A percentile compares a stretch with the other conserved stretches of the same genome.
Evolutionary conservation across 2,888 invertebrate species (phyloP).

Genomic region (Eupithecia vulgata): DNA sequence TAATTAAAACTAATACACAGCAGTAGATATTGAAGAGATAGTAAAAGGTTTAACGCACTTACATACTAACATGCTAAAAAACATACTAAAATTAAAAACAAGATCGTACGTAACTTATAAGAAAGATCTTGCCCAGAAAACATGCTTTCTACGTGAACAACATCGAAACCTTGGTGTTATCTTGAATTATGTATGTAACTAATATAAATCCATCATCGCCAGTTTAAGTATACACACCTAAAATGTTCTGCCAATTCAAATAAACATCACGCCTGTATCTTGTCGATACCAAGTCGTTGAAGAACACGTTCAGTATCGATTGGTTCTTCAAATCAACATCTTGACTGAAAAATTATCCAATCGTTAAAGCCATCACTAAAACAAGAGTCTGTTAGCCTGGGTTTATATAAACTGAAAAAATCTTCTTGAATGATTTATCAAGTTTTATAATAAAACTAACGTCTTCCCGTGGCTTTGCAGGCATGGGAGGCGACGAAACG

Average conservation of each 20-base stretch:
- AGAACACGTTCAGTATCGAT: slow-evolving; percentile 86
- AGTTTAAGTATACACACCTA: slow-evolving; percentile 77
- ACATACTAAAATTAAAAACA: too few relatives aligned
- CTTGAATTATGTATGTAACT: slow-evolving; percentile 28
- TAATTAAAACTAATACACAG: too few relatives aligned
- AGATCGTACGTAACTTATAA: too few relatives aligned
- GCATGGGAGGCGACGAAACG: too few relatives aligned
- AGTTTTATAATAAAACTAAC: too few relatives aligned
- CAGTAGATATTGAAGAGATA: too few relatives aligned
- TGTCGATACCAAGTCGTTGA: slow-evolving; percentile 87
- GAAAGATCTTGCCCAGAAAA: not conserved
- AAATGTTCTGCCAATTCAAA: slow-evolving; percentile 88
- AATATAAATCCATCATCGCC: slow-evolving; percentile 45
- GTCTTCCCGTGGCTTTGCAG: too few relatives aligned
- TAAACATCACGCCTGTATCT: slow-evolving; percentile 86
- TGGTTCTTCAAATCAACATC: slow-evolving; percentile 76
- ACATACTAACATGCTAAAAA: too few relatives aligned
- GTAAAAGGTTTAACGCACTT: too few relatives aligned
- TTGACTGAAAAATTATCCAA: slow-evolving; percentile 63
- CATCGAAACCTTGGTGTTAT: slow-evolving; percentile 21
- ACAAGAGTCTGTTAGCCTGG: not conserved
- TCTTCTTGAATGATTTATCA: not conserved
- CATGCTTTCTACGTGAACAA: slow-evolving; percentile 5
- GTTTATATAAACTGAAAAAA: not conserved
- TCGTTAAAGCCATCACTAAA: slow-evolving; percentile 4